Evolutionary conservation across 2,888 invertebrate species (phyloP), one percentile per base, ranked within the genome.

Genomic region (Mycalesis mineus): DNA sequence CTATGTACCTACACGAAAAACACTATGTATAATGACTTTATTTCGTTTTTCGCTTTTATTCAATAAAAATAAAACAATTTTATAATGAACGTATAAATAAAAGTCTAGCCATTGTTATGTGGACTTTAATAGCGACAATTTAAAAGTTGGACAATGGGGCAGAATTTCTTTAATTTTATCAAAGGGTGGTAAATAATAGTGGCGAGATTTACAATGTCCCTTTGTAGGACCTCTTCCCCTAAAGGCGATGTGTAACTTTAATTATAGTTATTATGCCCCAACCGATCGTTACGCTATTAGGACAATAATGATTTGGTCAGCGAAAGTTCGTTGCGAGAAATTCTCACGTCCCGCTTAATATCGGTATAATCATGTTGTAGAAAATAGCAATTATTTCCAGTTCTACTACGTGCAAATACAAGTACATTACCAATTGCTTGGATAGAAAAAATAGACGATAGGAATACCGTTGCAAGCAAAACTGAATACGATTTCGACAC

Each of bases 201-300:
- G 37, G 57, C 41, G 51, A 40, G n/a, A 50, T 57, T 59, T 44
- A 65, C 59, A 64, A 59, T 59, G 48, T 39, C 45, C 44, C 55
- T 40, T 33, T 33, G 11, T 33, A 33, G 33, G 6, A 14, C 29
- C 13, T 7, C 39, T 15, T 39, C 42, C 37, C 55, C 55, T 36
- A 29, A 58, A 44, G 59, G 49, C 53, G 53, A 28, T 67, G 66
- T 70, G 69, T 69, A 65, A 64, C 68, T 74, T 72, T 79, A 83
- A 86, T 84, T 79, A 75, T 76, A 77, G 78, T 79, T 77, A 82
- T 86, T 84, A 80, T 73, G 71, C 70, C 74, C 70, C 61, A 64
- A 59, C 64, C 67, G 68, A 65, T 71, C 64, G 77, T 79, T 80
- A 78, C 72, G 66, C 75, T 71, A 72, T 72, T 59, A 44, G 62